Percentiles rank a stretch among this genome's conserved stretches.
Evolutionary conservation across 2,888 invertebrate genomes (phyloP).

Genomic region (Euzophera pinguis): DNA sequence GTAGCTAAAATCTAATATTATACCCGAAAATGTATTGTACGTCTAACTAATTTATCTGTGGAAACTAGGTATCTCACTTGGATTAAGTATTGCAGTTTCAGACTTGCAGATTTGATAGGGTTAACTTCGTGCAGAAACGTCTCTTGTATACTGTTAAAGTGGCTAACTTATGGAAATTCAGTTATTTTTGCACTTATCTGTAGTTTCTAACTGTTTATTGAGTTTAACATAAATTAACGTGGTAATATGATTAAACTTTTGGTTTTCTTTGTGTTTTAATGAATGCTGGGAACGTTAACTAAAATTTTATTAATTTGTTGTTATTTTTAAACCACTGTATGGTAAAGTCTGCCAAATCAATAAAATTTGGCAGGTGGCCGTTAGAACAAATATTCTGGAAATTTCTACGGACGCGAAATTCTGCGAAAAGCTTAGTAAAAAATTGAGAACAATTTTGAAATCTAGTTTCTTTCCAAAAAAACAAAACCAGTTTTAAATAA

Average conservation of each 20-base stretch:
- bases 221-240: not conserved
- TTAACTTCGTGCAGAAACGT: conserved; percentile 1
- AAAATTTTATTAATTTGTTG: too few relatives aligned
- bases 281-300: too few relatives aligned
- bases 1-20: not conserved
- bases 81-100: not conserved
- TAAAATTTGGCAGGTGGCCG: too few relatives aligned
- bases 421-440: too few relatives aligned
- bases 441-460: too few relatives aligned
- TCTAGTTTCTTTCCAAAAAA: too few relatives aligned
- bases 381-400: too few relatives aligned
- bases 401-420: too few relatives aligned
- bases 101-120: conserved; percentile 10
- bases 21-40: not conserved
- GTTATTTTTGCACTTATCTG: not conserved
- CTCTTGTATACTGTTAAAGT: conserved; percentile 1
- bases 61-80: conserved; percentile 1
- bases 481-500: not conserved
- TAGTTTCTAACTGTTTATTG: not conserved
- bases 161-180: not conserved
- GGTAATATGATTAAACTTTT: too few relatives aligned
- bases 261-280: too few relatives aligned
- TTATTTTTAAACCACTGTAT: too few relatives aligned
- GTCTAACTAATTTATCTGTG: not conserved
- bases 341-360: too few relatives aligned